A percentile compares a stretch with the other conserved stretches of the same genome.
Conservation (phyloP, 2,113 vertebrate species). For the Silurus asotus region DNA sequence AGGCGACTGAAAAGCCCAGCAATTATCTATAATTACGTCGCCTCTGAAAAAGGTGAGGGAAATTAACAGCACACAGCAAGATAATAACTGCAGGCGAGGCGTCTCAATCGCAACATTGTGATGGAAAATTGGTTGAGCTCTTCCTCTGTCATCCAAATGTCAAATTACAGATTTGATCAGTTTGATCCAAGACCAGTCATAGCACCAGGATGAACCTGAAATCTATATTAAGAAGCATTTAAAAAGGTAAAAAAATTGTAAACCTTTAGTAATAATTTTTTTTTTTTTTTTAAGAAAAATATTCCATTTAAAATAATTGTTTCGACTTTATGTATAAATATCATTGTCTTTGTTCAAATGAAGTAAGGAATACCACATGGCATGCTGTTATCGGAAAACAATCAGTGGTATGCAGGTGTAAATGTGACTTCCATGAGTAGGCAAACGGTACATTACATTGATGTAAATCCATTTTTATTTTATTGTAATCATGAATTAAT, state of each 20-base stretch:
- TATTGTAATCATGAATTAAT: not conserved
- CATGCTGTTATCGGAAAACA: not conserved
- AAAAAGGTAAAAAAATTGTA: not conserved
- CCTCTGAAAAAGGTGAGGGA: conserved; percentile 27
- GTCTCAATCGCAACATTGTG: conserved; percentile 11
- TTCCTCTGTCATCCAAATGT: conserved; percentile 7
- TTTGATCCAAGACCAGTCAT: conserved; percentile 14
- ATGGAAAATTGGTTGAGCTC: conserved; percentile 15
- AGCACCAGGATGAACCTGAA: not conserved
- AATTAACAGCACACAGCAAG: conserved; percentile 33
- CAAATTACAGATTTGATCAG: conserved; percentile 17
- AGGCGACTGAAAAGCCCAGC: conserved; percentile 12
- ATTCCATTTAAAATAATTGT: not conserved
- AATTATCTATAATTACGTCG: conserved; percentile 41
- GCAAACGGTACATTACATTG: not conserved
- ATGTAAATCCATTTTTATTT: not conserved
- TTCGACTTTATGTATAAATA: not conserved
- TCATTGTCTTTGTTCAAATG: not conserved
- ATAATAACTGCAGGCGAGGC: conserved; percentile 14
- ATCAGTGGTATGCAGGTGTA: not conserved
- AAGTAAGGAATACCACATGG: not conserved
- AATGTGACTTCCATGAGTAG: not conserved
- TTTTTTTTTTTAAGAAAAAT: not conserved
- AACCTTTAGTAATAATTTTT: not conserved
- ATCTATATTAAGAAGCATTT: not conserved